phyloP scores from a whole-genome alignment of 2,888 invertebrate genomes.

The Ligdia adustata region DNA sequence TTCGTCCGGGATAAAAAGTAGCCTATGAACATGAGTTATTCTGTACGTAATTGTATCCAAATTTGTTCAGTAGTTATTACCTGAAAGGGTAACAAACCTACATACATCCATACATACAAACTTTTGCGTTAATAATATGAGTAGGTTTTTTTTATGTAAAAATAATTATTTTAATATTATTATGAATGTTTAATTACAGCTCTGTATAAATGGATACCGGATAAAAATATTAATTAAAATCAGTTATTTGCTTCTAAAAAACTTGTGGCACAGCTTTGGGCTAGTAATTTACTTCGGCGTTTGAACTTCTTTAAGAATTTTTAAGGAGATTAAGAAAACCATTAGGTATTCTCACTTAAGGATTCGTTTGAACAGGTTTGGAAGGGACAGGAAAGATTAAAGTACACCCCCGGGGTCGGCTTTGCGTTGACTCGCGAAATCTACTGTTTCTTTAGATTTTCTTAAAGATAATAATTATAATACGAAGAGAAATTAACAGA shows the following conservation, averaged over 20 bases:
- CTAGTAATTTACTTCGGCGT: slow-evolving; percentile 51
- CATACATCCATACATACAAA: no score
- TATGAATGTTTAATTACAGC: no score
- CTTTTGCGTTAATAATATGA: no score
- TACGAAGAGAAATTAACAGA: slow-evolving; percentile 5
- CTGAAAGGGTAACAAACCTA: no score
- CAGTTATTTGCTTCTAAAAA: slow-evolving; percentile 36
- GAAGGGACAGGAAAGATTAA: slow-evolving; percentile 74
- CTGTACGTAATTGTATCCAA: no score
- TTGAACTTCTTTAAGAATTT: slow-evolving; percentile 75
- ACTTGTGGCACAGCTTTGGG: slow-evolving; percentile 31
- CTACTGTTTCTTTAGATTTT: slow-evolving; percentile 25
- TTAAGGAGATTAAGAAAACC: slow-evolving; percentile 78
- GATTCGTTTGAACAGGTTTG: slow-evolving; percentile 47
- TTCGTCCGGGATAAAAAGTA: no score
- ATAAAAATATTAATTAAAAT: slow-evolving; percentile 37
- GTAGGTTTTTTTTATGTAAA: no score
- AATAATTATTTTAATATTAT: no score
- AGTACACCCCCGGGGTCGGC: slow-evolving; percentile 56
- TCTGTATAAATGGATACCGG: no score
- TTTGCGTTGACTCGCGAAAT: slow-evolving; percentile 32
- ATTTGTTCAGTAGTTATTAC: no score
- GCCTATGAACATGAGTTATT: no score
- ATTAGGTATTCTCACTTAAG: slow-evolving; percentile 76
- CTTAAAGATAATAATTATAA: slow-evolving; percentile 3